A percentile compares a stretch with the other conserved stretches of the same genome.
These are phyloP conservation scores for Zosterops pallidus DNA, from an alignment of 2,113 vertebrate genomes.

Conservation along the genomic window DNA sequence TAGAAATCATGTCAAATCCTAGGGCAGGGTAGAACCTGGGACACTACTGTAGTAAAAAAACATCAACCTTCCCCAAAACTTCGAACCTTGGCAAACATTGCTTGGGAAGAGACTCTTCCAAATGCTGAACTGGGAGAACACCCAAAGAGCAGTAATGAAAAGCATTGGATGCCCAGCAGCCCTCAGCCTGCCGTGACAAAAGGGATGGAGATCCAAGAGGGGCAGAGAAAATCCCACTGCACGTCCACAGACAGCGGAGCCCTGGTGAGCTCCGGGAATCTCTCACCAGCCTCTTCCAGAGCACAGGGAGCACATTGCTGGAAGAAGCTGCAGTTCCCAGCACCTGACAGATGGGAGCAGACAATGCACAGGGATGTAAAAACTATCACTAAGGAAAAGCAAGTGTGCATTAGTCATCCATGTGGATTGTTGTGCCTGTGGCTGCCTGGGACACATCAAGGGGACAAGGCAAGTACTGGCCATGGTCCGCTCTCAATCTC, in stretches of 20 bases:
- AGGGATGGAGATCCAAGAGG: neutral
- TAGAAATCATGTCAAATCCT: neutral
- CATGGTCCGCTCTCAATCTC: neutral
- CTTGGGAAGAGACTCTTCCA: neutral
- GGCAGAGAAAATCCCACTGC: neutral
- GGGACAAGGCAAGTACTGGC: neutral
- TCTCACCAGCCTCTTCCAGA: neutral
- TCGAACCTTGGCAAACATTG: neutral
- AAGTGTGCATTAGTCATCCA: neutral
- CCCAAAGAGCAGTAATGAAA: neutral
- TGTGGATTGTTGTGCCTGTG: neutral
- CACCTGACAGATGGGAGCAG: neutral
- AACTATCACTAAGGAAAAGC: neutral
- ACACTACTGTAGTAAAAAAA: neutral
- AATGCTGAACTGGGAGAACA: neutral
- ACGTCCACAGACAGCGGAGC: accelerated
- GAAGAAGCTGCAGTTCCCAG: neutral
- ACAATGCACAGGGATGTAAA: neutral
- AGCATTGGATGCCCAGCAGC: neutral
- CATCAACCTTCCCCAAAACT: neutral
- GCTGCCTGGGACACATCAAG: neutral
- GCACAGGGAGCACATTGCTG: neutral
- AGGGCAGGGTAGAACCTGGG: neutral
- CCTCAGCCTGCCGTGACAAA: neutral
- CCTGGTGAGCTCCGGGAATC: neutral